A percentile compares a stretch with the other conserved stretches of the same genome.
Conservation (phyloP, 2,113 vertebrate species). For the Ancistrus triradiatus region DNA sequence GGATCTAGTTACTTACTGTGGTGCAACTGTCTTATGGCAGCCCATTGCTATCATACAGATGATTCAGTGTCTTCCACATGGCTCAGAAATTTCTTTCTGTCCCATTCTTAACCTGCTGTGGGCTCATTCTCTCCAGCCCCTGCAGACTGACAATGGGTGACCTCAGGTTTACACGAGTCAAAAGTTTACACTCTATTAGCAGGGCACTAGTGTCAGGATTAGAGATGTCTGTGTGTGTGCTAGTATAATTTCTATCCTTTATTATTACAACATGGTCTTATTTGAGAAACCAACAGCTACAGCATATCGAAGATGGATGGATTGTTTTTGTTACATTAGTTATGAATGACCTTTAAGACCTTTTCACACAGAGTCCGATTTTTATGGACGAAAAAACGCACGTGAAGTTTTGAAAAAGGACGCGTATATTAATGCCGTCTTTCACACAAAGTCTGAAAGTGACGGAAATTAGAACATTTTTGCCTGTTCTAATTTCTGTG, state of each 20-base stretch:
- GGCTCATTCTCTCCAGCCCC: neutral
- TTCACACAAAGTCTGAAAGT: too few species aligned
- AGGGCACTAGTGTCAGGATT: constrained; percentile 8
- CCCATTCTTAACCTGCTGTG: constrained; percentile 31
- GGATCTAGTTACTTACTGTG: neutral
- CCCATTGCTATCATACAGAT: neutral
- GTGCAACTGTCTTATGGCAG: constrained; percentile 1
- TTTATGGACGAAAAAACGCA: too few species aligned
- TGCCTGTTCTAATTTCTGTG: too few species aligned
- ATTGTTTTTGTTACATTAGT: too few species aligned
- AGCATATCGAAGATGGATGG: too few species aligned
- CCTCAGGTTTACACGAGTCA: constrained; percentile 43
- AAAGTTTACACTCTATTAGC: constrained; percentile 18
- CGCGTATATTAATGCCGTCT: too few species aligned
- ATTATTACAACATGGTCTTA: constrained; percentile 20
- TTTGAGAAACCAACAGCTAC: constrained; percentile 4
- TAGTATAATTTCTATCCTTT: neutral
- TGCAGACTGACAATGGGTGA: constrained; percentile 24
- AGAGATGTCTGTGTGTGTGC: constrained; percentile 2
- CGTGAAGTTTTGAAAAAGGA: too few species aligned
- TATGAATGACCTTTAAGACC: too few species aligned
- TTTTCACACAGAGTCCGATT: too few species aligned
- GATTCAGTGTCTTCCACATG: constrained; percentile 34
- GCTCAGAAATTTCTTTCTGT: constrained; percentile 24
- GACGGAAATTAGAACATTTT: too few species aligned